A percentile compares a stretch with the other conserved stretches of the same genome.
These are phyloP conservation scores for Acromyrmex echinatior DNA, from an alignment of 1,140 invertebrate species.

Conservation along the genomic window DNA sequence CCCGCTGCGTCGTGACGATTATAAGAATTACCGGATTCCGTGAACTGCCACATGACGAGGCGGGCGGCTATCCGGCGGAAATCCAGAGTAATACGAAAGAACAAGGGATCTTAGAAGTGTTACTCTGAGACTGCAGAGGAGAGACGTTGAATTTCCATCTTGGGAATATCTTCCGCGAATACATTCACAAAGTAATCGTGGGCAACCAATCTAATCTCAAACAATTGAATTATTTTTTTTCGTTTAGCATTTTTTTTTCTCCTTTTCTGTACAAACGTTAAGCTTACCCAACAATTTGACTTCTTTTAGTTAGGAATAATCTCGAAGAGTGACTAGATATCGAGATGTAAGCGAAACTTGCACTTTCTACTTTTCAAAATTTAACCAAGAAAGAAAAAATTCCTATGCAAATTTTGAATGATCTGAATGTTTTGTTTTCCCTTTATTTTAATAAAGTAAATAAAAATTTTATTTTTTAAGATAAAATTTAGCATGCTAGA, in stretches of 20 bases:
- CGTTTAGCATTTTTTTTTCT: neutral
- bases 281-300: neutral
- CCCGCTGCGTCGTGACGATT: slow-evolving; percentile 28
- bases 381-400: neutral
- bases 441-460: slow-evolving; percentile 4
- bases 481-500: neutral
- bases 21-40: slow-evolving; percentile 55
- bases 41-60: slow-evolving; percentile 24
- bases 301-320: neutral
- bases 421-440: neutral
- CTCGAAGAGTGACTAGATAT: neutral
- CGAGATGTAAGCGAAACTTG: neutral
- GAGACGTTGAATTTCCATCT: slow-evolving; percentile 27
- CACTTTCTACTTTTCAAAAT: neutral
- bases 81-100: neutral
- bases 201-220: neutral
- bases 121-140: neutral
- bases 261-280: neutral
- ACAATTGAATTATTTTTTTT: neutral
- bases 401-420: neutral
- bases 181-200: neutral
- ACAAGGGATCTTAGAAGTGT: neutral
- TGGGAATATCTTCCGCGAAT: slow-evolving; percentile 3
- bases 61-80: neutral
- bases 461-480: neutral